Evolutionary conservation across 2,113 vertebrate species (phyloP).

Genomic region (Xiphias gladius): DNA sequence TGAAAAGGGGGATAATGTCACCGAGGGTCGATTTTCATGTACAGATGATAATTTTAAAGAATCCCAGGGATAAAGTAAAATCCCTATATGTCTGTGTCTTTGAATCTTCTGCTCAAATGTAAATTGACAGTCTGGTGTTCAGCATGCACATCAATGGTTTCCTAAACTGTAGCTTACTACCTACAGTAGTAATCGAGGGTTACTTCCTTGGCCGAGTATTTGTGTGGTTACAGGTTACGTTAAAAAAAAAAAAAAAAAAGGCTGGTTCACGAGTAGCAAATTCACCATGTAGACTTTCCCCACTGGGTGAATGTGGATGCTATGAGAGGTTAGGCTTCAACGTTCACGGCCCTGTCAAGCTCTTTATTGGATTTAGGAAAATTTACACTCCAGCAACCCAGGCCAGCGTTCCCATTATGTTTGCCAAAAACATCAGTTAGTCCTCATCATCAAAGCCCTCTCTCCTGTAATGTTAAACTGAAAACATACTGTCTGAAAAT

Average conservation of each 20-base stretch:
- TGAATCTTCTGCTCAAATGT: not conserved
- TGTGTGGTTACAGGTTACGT: no score
- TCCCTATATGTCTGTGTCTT: not conserved
- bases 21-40: not conserved
- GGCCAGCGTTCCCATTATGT: not conserved
- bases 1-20: not conserved
- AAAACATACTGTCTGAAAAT: not conserved
- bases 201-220: no score
- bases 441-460: not conserved
- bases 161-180: no score
- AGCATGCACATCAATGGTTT: not conserved
- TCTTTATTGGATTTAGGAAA: not conserved
- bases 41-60: constrained; percentile 1
- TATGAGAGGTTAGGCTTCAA: not conserved
- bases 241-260: no score
- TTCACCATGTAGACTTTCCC: not conserved
- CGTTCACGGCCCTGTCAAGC: not conserved
- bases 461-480: not conserved
- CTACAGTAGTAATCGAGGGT: no score
- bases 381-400: not conserved
- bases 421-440: constrained; percentile 1
- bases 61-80: not conserved
- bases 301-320: not conserved
- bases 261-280: no score
- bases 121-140: not conserved